These are phyloP conservation scores for Dioctria rufipes DNA, from an alignment of 2,888 invertebrate species.

Conservation along the genomic window DNA sequence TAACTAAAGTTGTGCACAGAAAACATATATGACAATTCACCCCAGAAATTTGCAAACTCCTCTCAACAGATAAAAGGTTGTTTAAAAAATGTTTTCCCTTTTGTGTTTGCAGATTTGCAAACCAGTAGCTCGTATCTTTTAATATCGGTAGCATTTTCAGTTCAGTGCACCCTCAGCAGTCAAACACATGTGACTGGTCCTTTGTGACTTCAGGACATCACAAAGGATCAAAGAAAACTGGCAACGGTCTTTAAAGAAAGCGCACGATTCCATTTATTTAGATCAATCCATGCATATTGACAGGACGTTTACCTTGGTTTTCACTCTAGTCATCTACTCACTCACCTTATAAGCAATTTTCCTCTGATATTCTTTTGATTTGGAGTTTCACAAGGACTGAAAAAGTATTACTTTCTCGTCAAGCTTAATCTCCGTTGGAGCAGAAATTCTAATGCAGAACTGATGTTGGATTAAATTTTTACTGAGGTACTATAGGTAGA, in stretches of 20 bases:
- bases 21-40: neutral
- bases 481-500: too few species aligned
- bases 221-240: conserved; percentile 34
- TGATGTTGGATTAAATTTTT: too few species aligned
- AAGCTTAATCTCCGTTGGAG: neutral
- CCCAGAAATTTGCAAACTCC: conserved; percentile 34
- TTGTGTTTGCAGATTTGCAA: conserved; percentile 23
- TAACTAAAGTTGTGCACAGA: too few species aligned
- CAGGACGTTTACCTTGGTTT: neutral
- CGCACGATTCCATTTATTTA: conserved; percentile 44
- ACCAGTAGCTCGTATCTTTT: conserved; percentile 32
- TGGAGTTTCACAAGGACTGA: neutral
- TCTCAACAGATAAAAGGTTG: neutral
- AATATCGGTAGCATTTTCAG: conserved; percentile 41
- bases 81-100: conserved; percentile 31
- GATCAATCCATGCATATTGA: conserved; percentile 45
- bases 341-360: conserved; percentile 22
- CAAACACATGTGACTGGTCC: conserved; percentile 43
- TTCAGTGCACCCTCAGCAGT: conserved; percentile 42
- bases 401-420: neutral
- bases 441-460: conserved; percentile 32
- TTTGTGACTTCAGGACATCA: conserved; percentile 42
- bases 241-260: conserved; percentile 31
- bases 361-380: conserved; percentile 1
- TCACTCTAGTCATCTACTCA: neutral